Percentiles rank a stretch among this genome's conserved stretches.
Conservation (phyloP, 92 coral and sea anemone genomes). For the Phenganax stokvisi region DNA sequence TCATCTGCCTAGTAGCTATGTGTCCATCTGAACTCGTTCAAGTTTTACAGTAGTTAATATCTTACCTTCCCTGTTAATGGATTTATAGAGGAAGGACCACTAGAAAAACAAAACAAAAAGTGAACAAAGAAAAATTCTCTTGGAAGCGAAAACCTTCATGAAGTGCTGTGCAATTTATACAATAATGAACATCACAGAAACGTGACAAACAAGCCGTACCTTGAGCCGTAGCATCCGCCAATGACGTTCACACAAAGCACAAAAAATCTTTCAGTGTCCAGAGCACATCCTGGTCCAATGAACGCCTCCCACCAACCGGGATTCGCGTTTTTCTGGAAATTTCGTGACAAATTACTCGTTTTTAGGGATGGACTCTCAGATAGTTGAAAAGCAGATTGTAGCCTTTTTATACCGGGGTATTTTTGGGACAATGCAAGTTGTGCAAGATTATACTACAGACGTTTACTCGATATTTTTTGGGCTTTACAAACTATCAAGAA, state of each 20-base stretch:
- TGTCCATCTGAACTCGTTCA: neutral
- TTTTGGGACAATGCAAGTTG: too few relatives aligned
- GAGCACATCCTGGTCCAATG: conserved; percentile 87
- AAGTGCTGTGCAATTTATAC: neutral
- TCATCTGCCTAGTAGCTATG: neutral
- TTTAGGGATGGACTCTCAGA: too few relatives aligned
- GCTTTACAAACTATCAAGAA: too few relatives aligned
- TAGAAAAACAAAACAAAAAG: conserved; percentile 22
- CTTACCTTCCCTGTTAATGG: conserved; percentile 82
- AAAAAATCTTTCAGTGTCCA: conserved; percentile 81
- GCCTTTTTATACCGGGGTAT: too few relatives aligned
- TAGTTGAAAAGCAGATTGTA: too few relatives aligned
- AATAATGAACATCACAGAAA: neutral
- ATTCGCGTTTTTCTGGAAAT: conserved; percentile 62
- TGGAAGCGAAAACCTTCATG: neutral
- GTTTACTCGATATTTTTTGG: too few relatives aligned
- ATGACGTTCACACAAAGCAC: conserved; percentile 72
- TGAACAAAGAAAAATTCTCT: neutral
- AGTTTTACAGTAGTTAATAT: neutral
- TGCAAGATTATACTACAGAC: too few relatives aligned
- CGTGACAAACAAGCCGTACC: conserved; percentile 40
- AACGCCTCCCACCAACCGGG: conserved; percentile 98
- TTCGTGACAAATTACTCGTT: too few relatives aligned
- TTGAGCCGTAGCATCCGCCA: conserved; percentile 98
- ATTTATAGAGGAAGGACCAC: conserved; percentile 90